Percentiles rank a stretch among this genome's conserved stretches.
These are phyloP conservation scores for Aix galericulata DNA, from an alignment of 2,113 vertebrate genomes.

Conservation along the genomic window DNA sequence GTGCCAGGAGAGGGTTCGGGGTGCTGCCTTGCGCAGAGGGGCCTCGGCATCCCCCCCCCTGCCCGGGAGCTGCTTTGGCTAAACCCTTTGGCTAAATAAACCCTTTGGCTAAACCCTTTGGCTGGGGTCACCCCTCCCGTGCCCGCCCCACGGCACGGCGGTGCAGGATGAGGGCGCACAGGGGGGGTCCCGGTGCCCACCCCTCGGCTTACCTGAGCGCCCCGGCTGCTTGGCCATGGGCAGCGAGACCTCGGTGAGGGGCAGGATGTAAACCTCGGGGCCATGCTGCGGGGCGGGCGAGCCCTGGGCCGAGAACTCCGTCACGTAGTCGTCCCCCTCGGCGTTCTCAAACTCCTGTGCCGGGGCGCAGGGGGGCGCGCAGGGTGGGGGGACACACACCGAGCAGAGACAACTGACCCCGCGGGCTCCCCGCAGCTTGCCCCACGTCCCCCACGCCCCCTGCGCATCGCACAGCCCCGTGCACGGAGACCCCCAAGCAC, in stretches of 20 bases:
- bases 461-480: accelerated
- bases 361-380: background rate
- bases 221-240: conserved; percentile 90
- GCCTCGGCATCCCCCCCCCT: background rate
- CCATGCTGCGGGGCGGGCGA: conserved; percentile 84
- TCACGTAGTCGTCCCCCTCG: conserved; percentile 87
- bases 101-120: accelerated
- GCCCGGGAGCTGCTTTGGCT: background rate
- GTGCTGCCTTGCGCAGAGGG: accelerated
- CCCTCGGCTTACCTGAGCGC: conserved; percentile 83
- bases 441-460: background rate
- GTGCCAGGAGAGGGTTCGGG: background rate
- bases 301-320: conserved; percentile 83
- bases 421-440: accelerated
- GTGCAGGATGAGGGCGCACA: accelerated
- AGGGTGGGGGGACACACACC: background rate
- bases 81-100: too few species aligned
- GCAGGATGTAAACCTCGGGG: conserved; percentile 93
- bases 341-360: conserved; percentile 92
- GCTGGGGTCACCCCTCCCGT: background rate
- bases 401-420: background rate
- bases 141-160: accelerated
- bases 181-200: background rate
- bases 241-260: conserved; percentile 90
- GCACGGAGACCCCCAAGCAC: accelerated